These are phyloP conservation scores for Siphlonurus alternatus DNA, from an alignment of 2,888 invertebrate genomes.

Conservation along the genomic window DNA sequence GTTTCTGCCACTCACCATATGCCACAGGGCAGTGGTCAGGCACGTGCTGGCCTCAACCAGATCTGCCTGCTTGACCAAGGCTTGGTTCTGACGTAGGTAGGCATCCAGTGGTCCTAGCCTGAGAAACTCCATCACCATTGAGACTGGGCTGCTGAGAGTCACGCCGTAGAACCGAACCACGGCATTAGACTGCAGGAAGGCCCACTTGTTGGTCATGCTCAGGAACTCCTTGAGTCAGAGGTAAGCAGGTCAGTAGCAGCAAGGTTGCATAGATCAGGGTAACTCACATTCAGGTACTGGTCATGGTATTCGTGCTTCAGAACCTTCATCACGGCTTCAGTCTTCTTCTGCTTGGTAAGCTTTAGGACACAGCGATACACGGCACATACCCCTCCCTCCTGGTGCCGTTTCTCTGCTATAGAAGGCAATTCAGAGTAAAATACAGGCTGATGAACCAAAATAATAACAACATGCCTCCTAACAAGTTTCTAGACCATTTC, in stretches of 20 bases:
- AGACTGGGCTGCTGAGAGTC: slow-evolving; percentile 56
- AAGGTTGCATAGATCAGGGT: neutral
- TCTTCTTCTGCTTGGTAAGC: slow-evolving; percentile 52
- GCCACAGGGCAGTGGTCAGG: slow-evolving; percentile 71
- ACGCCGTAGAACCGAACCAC: slow-evolving; percentile 63
- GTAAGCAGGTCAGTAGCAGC: neutral
- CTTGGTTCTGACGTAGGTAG: slow-evolving; percentile 37
- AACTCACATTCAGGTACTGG: slow-evolving; percentile 39
- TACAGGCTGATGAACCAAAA: no score
- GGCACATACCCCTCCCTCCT: slow-evolving; percentile 30
- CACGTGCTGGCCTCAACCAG: slow-evolving; percentile 67
- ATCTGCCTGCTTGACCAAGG: slow-evolving; percentile 33
- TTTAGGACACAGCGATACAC: slow-evolving; percentile 64
- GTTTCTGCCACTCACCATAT: slow-evolving; percentile 51
- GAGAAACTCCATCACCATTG: slow-evolving; percentile 67
- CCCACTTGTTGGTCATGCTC: slow-evolving; percentile 60
- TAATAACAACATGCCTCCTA: no score
- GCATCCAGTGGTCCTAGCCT: slow-evolving; percentile 60
- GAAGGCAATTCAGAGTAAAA: no score
- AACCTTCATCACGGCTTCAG: slow-evolving; percentile 64
- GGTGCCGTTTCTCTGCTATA: slow-evolving; percentile 5
- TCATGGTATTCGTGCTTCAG: slow-evolving; percentile 46
- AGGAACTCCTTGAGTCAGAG: slow-evolving; percentile 47
- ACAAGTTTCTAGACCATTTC: no score
- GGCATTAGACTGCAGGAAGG: slow-evolving; percentile 55